Evolutionary conservation across 2,113 vertebrate species (phyloP).

Genomic region (Alosa alosa): DNA sequence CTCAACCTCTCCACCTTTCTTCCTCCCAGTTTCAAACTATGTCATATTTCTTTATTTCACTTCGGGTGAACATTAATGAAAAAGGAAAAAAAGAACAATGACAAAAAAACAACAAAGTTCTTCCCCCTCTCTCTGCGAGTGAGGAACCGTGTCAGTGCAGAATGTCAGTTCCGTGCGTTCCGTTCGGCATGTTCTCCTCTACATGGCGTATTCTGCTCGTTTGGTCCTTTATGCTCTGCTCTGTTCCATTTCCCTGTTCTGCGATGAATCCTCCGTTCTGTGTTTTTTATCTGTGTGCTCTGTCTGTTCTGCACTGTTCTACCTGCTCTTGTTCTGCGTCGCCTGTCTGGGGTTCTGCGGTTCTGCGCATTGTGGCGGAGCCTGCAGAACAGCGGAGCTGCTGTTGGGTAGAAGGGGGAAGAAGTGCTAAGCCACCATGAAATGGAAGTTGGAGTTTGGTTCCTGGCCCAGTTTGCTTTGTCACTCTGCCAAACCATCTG

Average conservation of each 20-base stretch:
- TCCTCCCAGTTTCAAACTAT: not conserved
- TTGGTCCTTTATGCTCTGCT: not conserved
- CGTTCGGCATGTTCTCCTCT: not conserved
- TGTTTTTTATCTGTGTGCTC: not conserved
- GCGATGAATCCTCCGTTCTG: too few species aligned
- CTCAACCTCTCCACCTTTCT: not conserved
- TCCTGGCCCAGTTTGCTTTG: slow-evolving; percentile 73
- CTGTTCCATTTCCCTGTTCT: not conserved
- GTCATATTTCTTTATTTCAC: too few species aligned
- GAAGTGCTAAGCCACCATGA: slow-evolving; percentile 76
- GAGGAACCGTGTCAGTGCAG: not conserved
- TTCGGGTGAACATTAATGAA: too few species aligned
- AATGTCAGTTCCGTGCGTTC: not conserved
- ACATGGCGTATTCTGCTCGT: slow-evolving; percentile 6
- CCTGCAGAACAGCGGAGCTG: slow-evolving; percentile 43
- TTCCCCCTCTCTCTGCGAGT: too few species aligned
- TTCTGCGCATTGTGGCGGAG: not conserved
- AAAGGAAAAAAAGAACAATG: too few species aligned
- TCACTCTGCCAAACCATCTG: slow-evolving; percentile 75
- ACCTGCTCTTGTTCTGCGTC: not conserved
- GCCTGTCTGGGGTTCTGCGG: not conserved
- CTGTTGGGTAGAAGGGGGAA: slow-evolving; percentile 66
- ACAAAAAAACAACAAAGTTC: too few species aligned
- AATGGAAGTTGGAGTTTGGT: slow-evolving; percentile 74
- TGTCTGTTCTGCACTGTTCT: not conserved